Base-by-base conservation (phyloP, 2,797 vertebrate species). In the Hydrocynus forskahlii region DNA sequence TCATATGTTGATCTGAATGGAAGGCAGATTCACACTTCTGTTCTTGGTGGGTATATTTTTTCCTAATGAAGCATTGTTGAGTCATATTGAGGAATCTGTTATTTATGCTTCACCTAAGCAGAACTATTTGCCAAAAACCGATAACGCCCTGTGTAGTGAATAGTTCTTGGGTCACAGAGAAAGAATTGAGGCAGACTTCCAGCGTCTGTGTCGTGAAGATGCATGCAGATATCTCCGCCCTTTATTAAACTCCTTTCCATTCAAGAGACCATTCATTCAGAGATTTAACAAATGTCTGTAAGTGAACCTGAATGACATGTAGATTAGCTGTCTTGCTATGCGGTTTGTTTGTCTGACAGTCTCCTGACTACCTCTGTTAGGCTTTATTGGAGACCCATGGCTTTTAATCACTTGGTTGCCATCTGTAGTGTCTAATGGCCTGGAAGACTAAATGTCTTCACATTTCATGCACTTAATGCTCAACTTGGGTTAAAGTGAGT, bases 331-430 rank as follows among this genome's bases (percentile, higher is more conserved):
- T 50, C 21, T 43, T 67, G 17, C 43, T 67, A 14, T 45, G 25
- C 13, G 21, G 23, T 25, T n/a, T 57, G 52, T 40, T 17, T 52
- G 12, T 52, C 16, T 60, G 5, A 9, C 21, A 5, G 54, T 75
- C 14, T 52, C 35, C 19, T 62, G 57, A 29, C 16, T 10, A 69
- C 8, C 5, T n/a, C 5, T 43, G 14, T 70, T 29, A 35, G 9
- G 6, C 8, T 76, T 74, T 29, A 78, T 83, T 75, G 17, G 48
- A 60, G 40, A 45, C 80, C 19, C 69, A 45, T 69, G 63, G 17
- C 50, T 68, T 74, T 23, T 60, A 52, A 75, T 78, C 52, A 62
- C 59, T 40, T 67, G 25, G 48, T 12, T 70, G 64, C 17, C 8
- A 25, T 40, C 29, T 29, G 23, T 21, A 45, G 64, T 55, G 23